phyloP scores from a whole-genome alignment of 2,888 invertebrate species.

The Galerucella nymphaeae region DNA sequence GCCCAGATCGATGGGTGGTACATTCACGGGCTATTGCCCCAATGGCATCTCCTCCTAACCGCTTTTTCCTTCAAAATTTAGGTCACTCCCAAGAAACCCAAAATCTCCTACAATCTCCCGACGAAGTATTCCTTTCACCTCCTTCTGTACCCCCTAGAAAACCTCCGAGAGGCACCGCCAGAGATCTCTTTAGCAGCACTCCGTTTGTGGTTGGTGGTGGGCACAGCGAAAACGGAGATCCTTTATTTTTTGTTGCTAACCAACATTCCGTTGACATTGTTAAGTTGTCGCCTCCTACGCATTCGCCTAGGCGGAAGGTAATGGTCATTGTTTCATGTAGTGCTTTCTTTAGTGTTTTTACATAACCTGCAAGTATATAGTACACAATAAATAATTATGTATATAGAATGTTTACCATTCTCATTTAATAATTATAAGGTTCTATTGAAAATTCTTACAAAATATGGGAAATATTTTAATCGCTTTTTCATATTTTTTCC shows the following conservation, averaged over 20 bases:
- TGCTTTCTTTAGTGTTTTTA: neutral
- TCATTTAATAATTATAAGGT: no score
- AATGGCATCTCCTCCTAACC: slow-evolving; percentile 56
- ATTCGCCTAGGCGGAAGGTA: slow-evolving; percentile 63
- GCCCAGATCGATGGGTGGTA: slow-evolving; percentile 60
- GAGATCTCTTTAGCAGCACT: slow-evolving; percentile 60
- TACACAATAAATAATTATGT: no score
- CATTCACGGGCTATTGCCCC: slow-evolving; percentile 51
- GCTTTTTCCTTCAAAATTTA: slow-evolving; percentile 48
- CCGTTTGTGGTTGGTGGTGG: slow-evolving; percentile 65
- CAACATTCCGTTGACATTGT: slow-evolving; percentile 65
- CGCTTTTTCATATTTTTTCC: no score
- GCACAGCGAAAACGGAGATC: slow-evolving; percentile 64
- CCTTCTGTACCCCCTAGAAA: slow-evolving; percentile 57
- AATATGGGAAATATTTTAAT: no score
- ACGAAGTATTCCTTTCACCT: slow-evolving; percentile 62
- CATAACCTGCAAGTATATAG: neutral
- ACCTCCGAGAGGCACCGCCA: slow-evolving; percentile 62
- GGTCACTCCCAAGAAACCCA: slow-evolving; percentile 57
- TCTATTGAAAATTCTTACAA: no score
- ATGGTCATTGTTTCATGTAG: slow-evolving; percentile 32
- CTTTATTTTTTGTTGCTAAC: slow-evolving; percentile 64
- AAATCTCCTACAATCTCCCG: slow-evolving; percentile 62
- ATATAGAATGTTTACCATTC: neutral
- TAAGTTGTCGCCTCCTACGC: slow-evolving; percentile 64